Evolutionary conservation across 2,113 vertebrate species (phyloP).

Genomic region (Carassius auratus): DNA sequence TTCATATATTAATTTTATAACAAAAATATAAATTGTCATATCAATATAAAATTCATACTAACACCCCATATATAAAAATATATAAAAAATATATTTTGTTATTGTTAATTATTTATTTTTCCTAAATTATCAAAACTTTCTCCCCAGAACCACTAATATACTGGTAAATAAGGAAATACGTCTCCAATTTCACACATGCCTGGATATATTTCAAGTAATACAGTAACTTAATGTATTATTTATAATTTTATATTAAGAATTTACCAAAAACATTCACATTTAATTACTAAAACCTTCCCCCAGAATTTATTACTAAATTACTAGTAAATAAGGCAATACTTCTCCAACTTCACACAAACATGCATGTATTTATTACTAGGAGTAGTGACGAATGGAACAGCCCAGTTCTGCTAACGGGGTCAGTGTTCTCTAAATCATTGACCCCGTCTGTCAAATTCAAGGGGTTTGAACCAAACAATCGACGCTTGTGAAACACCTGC

Average conservation of each 20-base stretch:
- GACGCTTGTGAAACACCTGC: constrained; percentile 11
- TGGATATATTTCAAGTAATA: no score
- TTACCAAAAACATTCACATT: neutral
- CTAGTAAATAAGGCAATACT: neutral
- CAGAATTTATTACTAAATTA: neutral
- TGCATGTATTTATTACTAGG: neutral
- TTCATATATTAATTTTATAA: no score
- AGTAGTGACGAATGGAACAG: constrained; percentile 4
- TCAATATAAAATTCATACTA: no score
- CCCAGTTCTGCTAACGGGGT: neutral
- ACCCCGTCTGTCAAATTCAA: neutral
- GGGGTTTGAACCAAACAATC: constrained; percentile 25
- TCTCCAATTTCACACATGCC: no score
- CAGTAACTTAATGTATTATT: no score
- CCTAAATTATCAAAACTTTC: no score
- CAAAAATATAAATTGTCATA: no score
- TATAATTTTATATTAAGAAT: neutral
- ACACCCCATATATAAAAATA: no score
- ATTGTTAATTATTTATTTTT: no score
- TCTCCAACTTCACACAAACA: neutral
- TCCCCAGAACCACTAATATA: no score
- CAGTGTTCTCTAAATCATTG: constrained; percentile 1
- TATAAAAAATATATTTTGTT: no score
- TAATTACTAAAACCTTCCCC: neutral
- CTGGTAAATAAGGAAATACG: no score